A percentile compares a stretch with the other conserved stretches of the same genome.
phyloP scores from a whole-genome alignment of 2,113 vertebrate genomes.

The Oreotrochilus melanogaster region DNA sequence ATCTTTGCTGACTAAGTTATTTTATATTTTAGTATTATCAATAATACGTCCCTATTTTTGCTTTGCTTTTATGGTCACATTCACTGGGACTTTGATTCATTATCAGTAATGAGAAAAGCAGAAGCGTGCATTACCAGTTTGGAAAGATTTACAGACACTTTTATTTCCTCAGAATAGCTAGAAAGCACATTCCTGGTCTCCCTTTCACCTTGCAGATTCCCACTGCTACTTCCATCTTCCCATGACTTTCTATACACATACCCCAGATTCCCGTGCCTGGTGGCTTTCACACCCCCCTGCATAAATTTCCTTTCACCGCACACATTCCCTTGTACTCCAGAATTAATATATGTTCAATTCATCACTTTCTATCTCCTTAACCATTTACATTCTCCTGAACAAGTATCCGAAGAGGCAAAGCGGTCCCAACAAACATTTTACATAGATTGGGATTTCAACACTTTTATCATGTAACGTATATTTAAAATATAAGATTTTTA shows the following conservation, averaged over 20 bases:
- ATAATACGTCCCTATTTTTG: neutral
- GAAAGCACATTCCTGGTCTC: neutral
- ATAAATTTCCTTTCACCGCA: neutral
- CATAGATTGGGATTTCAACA: neutral
- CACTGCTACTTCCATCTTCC: slow-evolving; percentile 16
- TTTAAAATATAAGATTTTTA: neutral
- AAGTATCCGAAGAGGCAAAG: neutral
- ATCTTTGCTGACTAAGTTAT: neutral
- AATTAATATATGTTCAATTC: neutral
- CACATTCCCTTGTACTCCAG: neutral
- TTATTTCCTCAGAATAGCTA: neutral
- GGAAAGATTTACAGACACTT: neutral
- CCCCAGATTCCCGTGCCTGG: neutral
- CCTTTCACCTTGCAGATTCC: neutral
- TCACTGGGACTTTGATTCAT: neutral
- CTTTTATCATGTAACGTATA: neutral
- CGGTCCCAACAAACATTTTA: neutral
- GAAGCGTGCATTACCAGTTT: neutral
- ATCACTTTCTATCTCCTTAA: neutral
- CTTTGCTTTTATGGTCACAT: neutral
- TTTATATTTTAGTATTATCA: neutral
- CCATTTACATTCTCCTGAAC: neutral
- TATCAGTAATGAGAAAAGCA: neutral
- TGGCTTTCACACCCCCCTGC: neutral
- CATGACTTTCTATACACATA: neutral